Percentiles rank a stretch among this genome's conserved stretches.
Evolutionary conservation across 2,888 invertebrate genomes (phyloP).

Genomic region (Hirudinaria manillensis): DNA sequence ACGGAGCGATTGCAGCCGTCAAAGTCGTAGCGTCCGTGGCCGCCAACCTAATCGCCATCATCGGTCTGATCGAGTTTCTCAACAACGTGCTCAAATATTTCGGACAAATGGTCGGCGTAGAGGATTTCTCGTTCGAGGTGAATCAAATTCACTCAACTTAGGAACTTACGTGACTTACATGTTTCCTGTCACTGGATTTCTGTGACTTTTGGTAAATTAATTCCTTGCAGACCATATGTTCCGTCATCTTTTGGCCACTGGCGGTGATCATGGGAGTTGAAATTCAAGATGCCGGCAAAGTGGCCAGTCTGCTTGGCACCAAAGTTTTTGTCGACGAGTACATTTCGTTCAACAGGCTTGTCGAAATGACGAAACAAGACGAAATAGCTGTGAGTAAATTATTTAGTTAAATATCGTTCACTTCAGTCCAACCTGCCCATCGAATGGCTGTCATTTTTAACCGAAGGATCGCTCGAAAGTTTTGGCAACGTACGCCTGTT

Average conservation of each 20-base stretch:
- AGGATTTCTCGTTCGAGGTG: slow-evolving; percentile 53
- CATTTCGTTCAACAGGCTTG: slow-evolving; percentile 39
- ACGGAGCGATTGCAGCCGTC: slow-evolving; percentile 75
- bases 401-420: neutral
- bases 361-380: slow-evolving; percentile 38
- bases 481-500: slow-evolving; percentile 42
- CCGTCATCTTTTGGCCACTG: slow-evolving; percentile 42
- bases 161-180: neutral
- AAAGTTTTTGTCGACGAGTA: slow-evolving; percentile 42
- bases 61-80: slow-evolving; percentile 74
- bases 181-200: neutral
- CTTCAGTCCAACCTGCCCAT: neutral
- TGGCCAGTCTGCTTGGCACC: slow-evolving; percentile 40
- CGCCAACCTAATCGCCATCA: slow-evolving; percentile 81
- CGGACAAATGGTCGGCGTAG: slow-evolving; percentile 68
- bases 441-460: slow-evolving; percentile 3
- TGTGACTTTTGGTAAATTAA: neutral
- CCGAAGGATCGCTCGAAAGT: slow-evolving; percentile 39
- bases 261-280: slow-evolving; percentile 42
- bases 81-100: slow-evolving; percentile 74
- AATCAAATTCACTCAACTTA: slow-evolving; percentile 11
- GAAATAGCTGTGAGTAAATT: slow-evolving; percentile 35
- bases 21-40: slow-evolving; percentile 71
- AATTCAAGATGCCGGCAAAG: slow-evolving; percentile 38
- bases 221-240: slow-evolving; percentile 39